Evolutionary conservation across 1,140 invertebrate genomes (phyloP).

Genomic region (Pseudomyrmex cubaensis): DNA sequence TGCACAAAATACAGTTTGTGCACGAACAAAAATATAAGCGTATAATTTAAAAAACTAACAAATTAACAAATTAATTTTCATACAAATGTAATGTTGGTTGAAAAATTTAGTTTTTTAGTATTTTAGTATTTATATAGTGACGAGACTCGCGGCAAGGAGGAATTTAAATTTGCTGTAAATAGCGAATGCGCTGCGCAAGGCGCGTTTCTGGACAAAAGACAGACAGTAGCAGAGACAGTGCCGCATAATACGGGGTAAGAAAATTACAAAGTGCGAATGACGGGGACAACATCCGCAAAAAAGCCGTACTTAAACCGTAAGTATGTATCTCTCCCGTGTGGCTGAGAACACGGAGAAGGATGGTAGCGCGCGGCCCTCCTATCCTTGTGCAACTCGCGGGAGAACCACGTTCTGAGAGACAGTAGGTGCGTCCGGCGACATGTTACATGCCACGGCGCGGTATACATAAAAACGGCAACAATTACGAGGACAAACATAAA

Average conservation of each 20-base stretch:
- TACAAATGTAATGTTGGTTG: neutral
- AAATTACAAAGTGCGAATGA: slow-evolving; percentile 69
- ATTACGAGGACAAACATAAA: slow-evolving; percentile 16
- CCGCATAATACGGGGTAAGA: slow-evolving; percentile 26
- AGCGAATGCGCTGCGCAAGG: neutral
- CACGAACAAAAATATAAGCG: too few species aligned
- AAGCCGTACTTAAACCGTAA: slow-evolving; percentile 61
- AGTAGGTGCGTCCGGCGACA: slow-evolving; percentile 13
- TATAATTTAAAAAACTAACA: too few species aligned
- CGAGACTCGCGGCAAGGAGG: neutral
- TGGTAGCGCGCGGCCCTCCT: slow-evolving; percentile 42
- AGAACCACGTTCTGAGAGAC: slow-evolving; percentile 6
- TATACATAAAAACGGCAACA: slow-evolving; percentile 12
- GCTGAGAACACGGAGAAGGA: slow-evolving; percentile 72
- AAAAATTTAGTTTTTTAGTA: too few species aligned
- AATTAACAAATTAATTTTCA: neutral
- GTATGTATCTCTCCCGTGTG: slow-evolving; percentile 59
- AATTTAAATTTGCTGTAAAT: neutral
- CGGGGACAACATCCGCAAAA: slow-evolving; percentile 64
- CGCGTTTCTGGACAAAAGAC: slow-evolving; percentile 13
- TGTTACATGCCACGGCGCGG: neutral
- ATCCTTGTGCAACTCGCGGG: slow-evolving; percentile 67
- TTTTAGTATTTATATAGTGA: neutral
- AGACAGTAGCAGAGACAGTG: neutral
- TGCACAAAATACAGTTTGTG: too few species aligned